Conservation (phyloP, 2,797 vertebrate genomes). For the Miichthys miiuy region DNA sequence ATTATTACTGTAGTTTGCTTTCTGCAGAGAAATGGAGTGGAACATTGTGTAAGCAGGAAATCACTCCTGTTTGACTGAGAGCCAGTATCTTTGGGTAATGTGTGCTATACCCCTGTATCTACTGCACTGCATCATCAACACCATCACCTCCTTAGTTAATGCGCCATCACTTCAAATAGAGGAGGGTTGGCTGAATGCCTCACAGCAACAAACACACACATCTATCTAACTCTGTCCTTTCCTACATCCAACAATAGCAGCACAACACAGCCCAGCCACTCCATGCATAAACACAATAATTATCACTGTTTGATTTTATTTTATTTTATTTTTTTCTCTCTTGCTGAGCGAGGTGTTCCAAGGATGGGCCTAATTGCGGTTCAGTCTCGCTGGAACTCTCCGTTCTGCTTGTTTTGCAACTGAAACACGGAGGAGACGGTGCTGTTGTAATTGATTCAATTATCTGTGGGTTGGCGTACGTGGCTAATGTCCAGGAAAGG, state of each 20-base stretch:
- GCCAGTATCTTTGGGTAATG: slow-evolving; percentile 45
- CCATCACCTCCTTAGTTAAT: slow-evolving; percentile 40
- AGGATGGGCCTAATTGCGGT: slow-evolving; percentile 54
- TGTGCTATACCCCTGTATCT: slow-evolving; percentile 46
- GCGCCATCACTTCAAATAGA: slow-evolving; percentile 40
- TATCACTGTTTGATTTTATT: slow-evolving; percentile 49
- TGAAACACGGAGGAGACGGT: slow-evolving; percentile 57
- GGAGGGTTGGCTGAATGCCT: slow-evolving; percentile 25
- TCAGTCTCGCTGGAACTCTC: slow-evolving; percentile 37
- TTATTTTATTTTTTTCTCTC: slow-evolving; percentile 18
- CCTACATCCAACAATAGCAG: slow-evolving; percentile 25
- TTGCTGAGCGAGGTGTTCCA: slow-evolving; percentile 34
- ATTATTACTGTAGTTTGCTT: slow-evolving; percentile 13
- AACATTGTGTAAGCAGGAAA: slow-evolving; percentile 43
- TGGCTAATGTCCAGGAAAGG: slow-evolving; percentile 69
- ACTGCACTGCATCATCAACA: slow-evolving; percentile 57
- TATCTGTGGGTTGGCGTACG: slow-evolving; percentile 58
- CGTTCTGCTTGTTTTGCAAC: slow-evolving; percentile 57
- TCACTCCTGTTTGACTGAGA: slow-evolving; percentile 41
- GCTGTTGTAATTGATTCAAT: slow-evolving; percentile 70
- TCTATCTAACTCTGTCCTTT: slow-evolving; percentile 15
- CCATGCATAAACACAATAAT: slow-evolving; percentile 61
- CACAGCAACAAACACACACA: slow-evolving; percentile 20
- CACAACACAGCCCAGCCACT: slow-evolving; percentile 21
- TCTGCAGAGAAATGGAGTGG: slow-evolving; percentile 33